Evolutionary conservation across 92 coral and sea anemone genomes (phyloP).

Genomic region (Palythoa grandis): DNA sequence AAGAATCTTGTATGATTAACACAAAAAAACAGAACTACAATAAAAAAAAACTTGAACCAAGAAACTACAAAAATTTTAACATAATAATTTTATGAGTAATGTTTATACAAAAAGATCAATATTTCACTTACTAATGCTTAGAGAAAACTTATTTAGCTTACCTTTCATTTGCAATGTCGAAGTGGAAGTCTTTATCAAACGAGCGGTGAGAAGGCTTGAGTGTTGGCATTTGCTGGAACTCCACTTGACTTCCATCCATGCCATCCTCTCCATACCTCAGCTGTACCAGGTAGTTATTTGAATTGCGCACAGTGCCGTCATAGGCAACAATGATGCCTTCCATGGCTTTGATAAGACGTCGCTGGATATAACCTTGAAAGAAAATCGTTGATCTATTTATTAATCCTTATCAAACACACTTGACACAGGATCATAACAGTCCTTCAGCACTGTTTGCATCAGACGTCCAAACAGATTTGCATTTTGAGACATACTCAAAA

Average conservation of each 20-base stretch:
- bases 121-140: neutral
- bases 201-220: constrained; percentile 87
- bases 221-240: constrained; percentile 97
- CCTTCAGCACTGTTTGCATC: too few relatives aligned
- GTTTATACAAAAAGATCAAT: too few relatives aligned
- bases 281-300: constrained; percentile 97
- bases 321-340: constrained; percentile 97
- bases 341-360: constrained; percentile 99
- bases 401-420: too few relatives aligned
- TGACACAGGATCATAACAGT: too few relatives aligned
- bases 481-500: too few relatives aligned
- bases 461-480: too few relatives aligned
- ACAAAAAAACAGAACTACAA: too few relatives aligned
- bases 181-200: constrained; percentile 93
- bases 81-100: too few relatives aligned
- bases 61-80: too few relatives aligned
- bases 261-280: constrained; percentile 98
- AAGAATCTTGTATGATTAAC: too few relatives aligned
- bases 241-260: constrained; percentile 94
- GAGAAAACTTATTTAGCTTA: neutral
- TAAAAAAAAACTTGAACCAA: too few relatives aligned
- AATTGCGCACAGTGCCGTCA: constrained; percentile 96
- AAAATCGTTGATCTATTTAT: neutral
- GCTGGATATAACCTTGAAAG: constrained; percentile 91
- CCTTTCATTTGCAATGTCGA: constrained; percentile 92